These are phyloP conservation scores for Anarsia innoxiella DNA, from an alignment of 2,888 invertebrate genomes.

Conservation along the genomic window DNA sequence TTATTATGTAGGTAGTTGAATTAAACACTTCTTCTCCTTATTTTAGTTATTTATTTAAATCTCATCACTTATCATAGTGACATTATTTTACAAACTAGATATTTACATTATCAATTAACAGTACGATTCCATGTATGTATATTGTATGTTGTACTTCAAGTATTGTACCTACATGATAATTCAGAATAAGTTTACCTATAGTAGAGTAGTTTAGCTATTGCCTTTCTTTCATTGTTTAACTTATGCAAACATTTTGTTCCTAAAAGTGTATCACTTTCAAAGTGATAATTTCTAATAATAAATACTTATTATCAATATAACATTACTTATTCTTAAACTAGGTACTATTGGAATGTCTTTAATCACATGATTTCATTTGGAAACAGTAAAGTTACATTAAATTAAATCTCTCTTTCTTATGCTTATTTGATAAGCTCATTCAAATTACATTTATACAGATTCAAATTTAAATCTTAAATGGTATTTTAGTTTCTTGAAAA, in stretches of 20 bases:
- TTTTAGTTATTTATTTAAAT: slow-evolving; percentile 11
- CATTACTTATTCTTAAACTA: slow-evolving; percentile 13
- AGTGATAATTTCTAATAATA: slow-evolving; percentile 17
- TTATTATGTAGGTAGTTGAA: background rate
- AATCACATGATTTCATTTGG: slow-evolving; percentile 30
- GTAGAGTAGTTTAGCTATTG: too few species aligned
- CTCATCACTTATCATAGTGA: slow-evolving; percentile 8
- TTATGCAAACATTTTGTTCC: slow-evolving; percentile 6
- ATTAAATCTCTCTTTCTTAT: too few species aligned
- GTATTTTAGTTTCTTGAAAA: too few species aligned
- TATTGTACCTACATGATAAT: too few species aligned
- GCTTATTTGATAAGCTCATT: slow-evolving; percentile 5
- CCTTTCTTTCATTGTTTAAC: too few species aligned
- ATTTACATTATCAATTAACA: slow-evolving; percentile 14
- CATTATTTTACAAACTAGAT: slow-evolving; percentile 13
- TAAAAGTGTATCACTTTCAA: too few species aligned
- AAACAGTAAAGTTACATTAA: slow-evolving; percentile 1
- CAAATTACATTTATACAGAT: too few species aligned
- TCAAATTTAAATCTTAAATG: too few species aligned
- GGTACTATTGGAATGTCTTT: slow-evolving; percentile 36
- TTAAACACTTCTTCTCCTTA: too few species aligned
- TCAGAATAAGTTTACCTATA: too few species aligned
- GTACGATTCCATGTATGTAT: too few species aligned
- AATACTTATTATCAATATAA: slow-evolving; percentile 18
- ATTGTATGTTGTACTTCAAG: too few species aligned